Conservation (phyloP, 1,140 invertebrate species). For the Listronotus bonariensis region DNA sequence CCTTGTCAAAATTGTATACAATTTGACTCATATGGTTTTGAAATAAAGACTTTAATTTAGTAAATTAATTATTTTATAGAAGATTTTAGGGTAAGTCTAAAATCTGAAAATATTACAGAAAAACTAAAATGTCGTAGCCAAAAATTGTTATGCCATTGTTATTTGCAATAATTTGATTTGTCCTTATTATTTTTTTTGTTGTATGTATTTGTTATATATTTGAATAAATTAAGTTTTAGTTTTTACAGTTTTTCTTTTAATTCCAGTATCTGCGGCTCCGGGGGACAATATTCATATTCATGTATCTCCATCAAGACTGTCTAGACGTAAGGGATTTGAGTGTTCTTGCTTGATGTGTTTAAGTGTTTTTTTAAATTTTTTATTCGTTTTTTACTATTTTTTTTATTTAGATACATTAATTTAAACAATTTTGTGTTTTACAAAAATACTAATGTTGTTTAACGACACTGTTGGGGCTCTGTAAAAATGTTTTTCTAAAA, state of each 20-base stretch:
- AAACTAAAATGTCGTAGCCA: not conserved
- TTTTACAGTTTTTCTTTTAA: conserved; percentile 37
- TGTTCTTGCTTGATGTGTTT: conserved; percentile 20
- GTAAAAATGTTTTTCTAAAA: no score
- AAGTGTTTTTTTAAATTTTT: not conserved
- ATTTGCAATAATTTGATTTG: not conserved
- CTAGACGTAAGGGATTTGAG: conserved; percentile 52
- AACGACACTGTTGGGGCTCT: no score
- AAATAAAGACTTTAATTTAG: no score
- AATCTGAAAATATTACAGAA: no score
- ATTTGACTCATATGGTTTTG: no score
- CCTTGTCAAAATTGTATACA: no score
- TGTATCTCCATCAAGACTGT: conserved; percentile 53
- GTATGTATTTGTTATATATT: conserved; percentile 8
- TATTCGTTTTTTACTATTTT: not conserved
- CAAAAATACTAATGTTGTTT: no score
- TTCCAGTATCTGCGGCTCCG: conserved; percentile 55
- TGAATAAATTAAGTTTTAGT: conserved; percentile 9
- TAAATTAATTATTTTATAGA: no score
- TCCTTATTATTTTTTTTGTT: conserved; percentile 1
- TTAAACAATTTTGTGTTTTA: no score
- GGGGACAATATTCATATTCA: conserved; percentile 57
- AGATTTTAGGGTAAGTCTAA: no score
- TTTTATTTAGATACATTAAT: no score
- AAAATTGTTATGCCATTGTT: conserved; percentile 6